Evolutionary conservation across 2,113 vertebrate genomes (phyloP), one percentile per base, ranked within the genome.

Genomic region (Regulus satrapa): DNA sequence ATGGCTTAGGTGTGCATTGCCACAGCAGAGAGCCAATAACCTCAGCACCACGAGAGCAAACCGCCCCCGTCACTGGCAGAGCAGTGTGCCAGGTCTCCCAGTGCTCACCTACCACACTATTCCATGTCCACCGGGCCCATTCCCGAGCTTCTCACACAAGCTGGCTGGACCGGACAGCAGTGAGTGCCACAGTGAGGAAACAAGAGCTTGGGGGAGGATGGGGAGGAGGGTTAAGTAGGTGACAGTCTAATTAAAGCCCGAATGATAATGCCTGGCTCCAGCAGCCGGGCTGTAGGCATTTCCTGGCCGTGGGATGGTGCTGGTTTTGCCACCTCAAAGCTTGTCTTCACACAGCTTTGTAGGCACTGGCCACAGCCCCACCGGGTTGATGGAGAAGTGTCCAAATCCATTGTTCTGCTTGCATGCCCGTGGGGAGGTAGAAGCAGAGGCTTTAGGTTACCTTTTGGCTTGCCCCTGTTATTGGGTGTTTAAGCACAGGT

Each of bases 401-500:
- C 72, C 25, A 5, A 54, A 72, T 8, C 80, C 38, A 32, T 6
- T 1, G 20, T 34, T 67, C 48, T 2, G 2, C 62, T 23, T 55
- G 23, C 0, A 1, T 45, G 58, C 7, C 3, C 0, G 1, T 1
- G 4, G 23, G 45, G 41, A 87, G 55, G 76, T 38, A 31, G 80
- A 36, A 84, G 62, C 21, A 13, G 75, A 94, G 62, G 74, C 89
- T 92, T 88, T 92, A 14, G 20, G 69, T 74, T 90, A 95, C 92
- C 95, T 97, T 91, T 87, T 74, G 88, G 38, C 91, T 94, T 46
- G 80, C 14, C 29, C 25, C 82, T 62, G 0, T 20, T 13, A 12
- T 40, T 79, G 75, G 83, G 62, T 86, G 79, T 74, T 97, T 80
- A 92, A 97, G 91, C 85, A 92, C 82, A 96, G 97, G 95, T 97